Evolutionary conservation across 2,888 invertebrate genomes (phyloP).

Genomic region (Branchellion lobata): DNA sequence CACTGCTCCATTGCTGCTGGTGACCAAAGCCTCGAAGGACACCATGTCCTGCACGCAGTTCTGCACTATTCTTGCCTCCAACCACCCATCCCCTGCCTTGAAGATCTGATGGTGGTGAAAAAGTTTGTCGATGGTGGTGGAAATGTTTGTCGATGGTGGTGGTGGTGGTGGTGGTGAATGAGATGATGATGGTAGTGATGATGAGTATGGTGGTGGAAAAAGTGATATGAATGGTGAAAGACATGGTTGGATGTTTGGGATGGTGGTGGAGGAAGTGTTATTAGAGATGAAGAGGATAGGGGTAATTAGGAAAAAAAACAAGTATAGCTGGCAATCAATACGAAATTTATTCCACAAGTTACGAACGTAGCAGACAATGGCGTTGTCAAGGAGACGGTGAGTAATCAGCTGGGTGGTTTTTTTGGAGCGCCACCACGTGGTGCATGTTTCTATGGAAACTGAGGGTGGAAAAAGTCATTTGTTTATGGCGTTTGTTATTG

Average conservation of each 20-base stretch:
- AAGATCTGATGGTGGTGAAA: not conserved
- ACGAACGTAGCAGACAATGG: not conserved
- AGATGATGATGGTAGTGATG: not conserved
- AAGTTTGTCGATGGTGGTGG: too few species aligned
- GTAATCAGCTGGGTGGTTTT: not conserved
- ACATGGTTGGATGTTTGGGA: too few species aligned
- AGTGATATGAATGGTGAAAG: too few species aligned
- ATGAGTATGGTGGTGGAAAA: not conserved
- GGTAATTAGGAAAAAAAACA: too few species aligned
- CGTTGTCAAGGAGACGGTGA: slow-evolving; percentile 2
- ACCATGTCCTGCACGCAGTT: not conserved
- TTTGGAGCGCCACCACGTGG: not conserved
- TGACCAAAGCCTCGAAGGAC: not conserved
- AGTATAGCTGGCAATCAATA: too few species aligned
- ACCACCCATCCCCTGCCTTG: not conserved
- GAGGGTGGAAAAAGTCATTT: not conserved
- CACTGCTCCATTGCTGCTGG: not conserved
- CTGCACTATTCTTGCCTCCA: not conserved
- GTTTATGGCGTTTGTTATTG: not conserved
- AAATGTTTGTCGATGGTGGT: too few species aligned
- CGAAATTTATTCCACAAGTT: too few species aligned
- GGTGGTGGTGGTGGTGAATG: not conserved
- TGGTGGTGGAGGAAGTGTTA: too few species aligned
- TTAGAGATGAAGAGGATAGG: too few species aligned
- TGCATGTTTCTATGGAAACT: slow-evolving; percentile 4